Conservation (phyloP, 2,888 invertebrate species). For the Ferrisia virgata region DNA sequence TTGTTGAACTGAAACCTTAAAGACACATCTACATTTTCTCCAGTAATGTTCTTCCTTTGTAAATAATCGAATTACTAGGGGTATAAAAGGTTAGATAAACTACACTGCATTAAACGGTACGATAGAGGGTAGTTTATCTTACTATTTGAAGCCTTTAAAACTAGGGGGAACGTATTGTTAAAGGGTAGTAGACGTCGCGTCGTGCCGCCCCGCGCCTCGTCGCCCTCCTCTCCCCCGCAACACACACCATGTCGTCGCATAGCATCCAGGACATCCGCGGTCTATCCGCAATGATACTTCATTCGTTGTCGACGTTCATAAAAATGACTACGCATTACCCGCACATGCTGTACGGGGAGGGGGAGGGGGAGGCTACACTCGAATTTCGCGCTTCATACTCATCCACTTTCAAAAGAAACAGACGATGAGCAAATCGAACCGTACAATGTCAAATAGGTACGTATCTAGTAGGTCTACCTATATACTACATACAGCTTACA, state of each 20-base stretch:
- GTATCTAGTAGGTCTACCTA: too few species aligned
- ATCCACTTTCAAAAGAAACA: neutral
- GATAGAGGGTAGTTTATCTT: slow-evolving; percentile 41
- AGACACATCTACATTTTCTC: slow-evolving; percentile 5
- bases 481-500: neutral
- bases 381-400: slow-evolving; percentile 1
- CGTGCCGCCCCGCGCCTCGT: too few species aligned
- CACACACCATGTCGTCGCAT: neutral
- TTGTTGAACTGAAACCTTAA: slow-evolving; percentile 31
- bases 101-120: slow-evolving; percentile 37
- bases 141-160: slow-evolving; percentile 37
- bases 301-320: neutral
- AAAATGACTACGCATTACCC: slow-evolving; percentile 27
- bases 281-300: slow-evolving; percentile 31
- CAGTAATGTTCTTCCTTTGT: slow-evolving; percentile 35
- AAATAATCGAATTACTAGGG: slow-evolving; percentile 41
- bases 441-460: slow-evolving; percentile 13
- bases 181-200: neutral
- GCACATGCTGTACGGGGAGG: neutral
- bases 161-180: slow-evolving; percentile 28
- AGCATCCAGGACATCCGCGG: slow-evolving; percentile 27
- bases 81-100: slow-evolving; percentile 40
- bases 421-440: slow-evolving; percentile 20
- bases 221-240: too few species aligned
- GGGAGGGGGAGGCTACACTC: too few species aligned